These are phyloP conservation scores for Ephialtes manifestator DNA, from an alignment of 2,888 invertebrate species.

Conservation along the genomic window DNA sequence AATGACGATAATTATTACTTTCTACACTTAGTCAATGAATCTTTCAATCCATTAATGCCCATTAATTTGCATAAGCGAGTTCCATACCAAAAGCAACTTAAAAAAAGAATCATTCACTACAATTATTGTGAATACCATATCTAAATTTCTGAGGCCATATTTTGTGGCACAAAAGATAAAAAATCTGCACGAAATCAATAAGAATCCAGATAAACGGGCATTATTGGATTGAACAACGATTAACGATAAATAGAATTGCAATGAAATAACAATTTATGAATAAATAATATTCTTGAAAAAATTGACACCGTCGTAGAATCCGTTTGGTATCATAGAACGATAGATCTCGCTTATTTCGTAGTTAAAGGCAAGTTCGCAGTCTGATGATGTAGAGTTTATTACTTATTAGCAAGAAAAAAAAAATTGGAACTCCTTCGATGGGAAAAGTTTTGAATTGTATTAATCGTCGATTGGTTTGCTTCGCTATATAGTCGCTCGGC, in stretches of 20 bases:
- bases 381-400: constrained; percentile 55
- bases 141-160: background rate
- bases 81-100: background rate
- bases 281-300: too few species aligned
- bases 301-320: constrained; percentile 77
- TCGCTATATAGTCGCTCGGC: constrained; percentile 94
- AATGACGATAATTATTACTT: constrained; percentile 7
- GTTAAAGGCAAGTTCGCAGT: constrained; percentile 61
- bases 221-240: background rate
- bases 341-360: constrained; percentile 74
- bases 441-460: constrained; percentile 34
- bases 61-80: background rate
- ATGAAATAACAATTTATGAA: background rate
- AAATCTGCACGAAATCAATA: background rate
- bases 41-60: background rate
- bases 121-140: background rate
- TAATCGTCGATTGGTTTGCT: constrained; percentile 55
- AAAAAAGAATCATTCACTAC: background rate
- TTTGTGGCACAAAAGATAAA: background rate
- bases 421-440: constrained; percentile 25
- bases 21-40: background rate
- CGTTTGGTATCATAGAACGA: constrained; percentile 66
- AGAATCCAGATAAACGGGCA: background rate
- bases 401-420: constrained; percentile 52
- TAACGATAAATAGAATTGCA: constrained; percentile 5